These are phyloP conservation scores for Chunga burmeisteri DNA, from an alignment of 2,113 vertebrate genomes.

Conservation along the genomic window DNA sequence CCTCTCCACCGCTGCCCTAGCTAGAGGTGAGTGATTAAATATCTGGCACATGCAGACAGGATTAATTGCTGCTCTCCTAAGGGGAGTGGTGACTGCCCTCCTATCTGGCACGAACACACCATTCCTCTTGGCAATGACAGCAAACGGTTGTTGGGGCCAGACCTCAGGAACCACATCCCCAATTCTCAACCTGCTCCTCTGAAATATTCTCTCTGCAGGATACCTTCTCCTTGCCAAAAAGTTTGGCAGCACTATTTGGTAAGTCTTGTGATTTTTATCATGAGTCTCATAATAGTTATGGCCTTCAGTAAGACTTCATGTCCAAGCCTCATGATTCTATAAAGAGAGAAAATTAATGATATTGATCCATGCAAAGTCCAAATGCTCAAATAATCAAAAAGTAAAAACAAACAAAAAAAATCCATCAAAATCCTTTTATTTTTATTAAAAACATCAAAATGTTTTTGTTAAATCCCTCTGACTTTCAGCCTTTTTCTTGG, in stretches of 20 bases:
- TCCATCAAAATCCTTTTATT: neutral
- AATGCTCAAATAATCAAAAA: neutral
- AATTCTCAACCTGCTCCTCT: neutral
- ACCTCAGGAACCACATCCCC: neutral
- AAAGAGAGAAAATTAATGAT: neutral
- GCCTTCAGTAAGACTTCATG: neutral
- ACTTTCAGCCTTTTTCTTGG: neutral
- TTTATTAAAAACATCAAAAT: neutral
- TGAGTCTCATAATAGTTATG: neutral
- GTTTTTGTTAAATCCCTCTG: neutral
- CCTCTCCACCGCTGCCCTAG: neutral
- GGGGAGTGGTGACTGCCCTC: neutral
- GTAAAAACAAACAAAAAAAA: neutral
- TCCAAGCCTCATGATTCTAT: neutral
- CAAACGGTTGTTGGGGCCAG: neutral
- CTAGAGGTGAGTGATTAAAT: neutral
- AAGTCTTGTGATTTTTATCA: neutral
- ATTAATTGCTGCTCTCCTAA: neutral
- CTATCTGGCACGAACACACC: neutral
- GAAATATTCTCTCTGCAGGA: neutral
- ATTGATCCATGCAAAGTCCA: neutral
- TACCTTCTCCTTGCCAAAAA: neutral
- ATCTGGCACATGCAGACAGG: neutral
- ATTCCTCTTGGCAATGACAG: neutral
- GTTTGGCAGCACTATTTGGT: neutral